Percentiles rank a stretch among this genome's conserved stretches.
Evolutionary conservation across 2,113 vertebrate species (phyloP).

Genomic region (Oriolus oriolus): DNA sequence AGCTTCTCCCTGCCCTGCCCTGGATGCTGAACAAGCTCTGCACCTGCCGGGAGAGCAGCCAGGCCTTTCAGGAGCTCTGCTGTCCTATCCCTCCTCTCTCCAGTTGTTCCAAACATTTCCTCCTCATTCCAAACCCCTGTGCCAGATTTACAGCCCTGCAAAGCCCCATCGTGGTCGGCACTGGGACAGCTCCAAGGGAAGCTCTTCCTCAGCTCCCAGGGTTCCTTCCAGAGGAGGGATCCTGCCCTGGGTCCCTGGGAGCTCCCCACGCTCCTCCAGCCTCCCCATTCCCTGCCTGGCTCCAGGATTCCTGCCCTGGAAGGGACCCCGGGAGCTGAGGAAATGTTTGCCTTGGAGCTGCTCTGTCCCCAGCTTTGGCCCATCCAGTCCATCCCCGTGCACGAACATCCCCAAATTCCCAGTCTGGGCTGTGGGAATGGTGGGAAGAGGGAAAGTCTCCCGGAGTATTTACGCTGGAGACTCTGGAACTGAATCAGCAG

Average conservation of each 20-base stretch:
- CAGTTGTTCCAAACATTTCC: background rate
- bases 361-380: too few relatives aligned
- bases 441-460: too few relatives aligned
- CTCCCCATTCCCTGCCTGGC: background rate
- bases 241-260: background rate
- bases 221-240: background rate
- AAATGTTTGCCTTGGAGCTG: too few relatives aligned
- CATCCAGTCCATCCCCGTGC: too few relatives aligned
- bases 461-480: too few relatives aligned
- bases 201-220: background rate
- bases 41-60: background rate
- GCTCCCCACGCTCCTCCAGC: background rate
- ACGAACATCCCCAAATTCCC: too few relatives aligned
- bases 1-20: background rate
- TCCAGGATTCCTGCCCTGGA: too few relatives aligned
- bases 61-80: background rate
- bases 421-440: too few relatives aligned
- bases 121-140: background rate
- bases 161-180: background rate
- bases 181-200: background rate
- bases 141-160: background rate
- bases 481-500: too few relatives aligned
- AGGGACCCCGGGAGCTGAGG: too few relatives aligned
- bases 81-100: background rate
- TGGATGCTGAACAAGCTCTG: background rate